Evolutionary conservation across 2,113 vertebrate genomes (phyloP).

Genomic region (Halcyon senegalensis): DNA sequence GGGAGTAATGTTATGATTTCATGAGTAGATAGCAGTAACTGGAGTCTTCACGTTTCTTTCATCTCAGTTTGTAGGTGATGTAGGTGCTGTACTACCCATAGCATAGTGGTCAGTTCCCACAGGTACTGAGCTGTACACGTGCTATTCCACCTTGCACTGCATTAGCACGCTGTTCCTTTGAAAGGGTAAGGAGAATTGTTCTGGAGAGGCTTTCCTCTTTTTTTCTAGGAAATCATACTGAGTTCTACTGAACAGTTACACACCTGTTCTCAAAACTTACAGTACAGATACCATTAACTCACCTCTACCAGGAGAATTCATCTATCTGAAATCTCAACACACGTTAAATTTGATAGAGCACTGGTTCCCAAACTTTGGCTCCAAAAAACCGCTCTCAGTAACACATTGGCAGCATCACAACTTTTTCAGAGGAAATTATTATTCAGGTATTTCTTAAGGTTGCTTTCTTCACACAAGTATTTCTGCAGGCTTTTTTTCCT

Average conservation of each 20-base stretch:
- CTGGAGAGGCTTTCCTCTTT: neutral
- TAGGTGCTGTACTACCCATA: accelerated
- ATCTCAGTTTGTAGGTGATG: neutral
- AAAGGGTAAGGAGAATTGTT: neutral
- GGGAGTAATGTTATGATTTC: neutral
- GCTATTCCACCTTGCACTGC: neutral
- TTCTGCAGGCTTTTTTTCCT: neutral
- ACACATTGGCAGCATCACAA: neutral
- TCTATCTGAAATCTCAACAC: too few species aligned
- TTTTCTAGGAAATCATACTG: neutral
- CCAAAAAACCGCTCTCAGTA: neutral
- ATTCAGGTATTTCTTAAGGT: neutral
- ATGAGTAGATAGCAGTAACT: neutral
- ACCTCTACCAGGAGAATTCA: neutral
- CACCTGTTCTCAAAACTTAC: neutral
- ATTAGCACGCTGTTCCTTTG: neutral
- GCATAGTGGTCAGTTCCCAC: accelerated
- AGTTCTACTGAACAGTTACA: neutral
- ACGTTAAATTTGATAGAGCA: too few species aligned
- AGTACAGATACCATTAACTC: neutral
- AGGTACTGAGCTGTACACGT: neutral
- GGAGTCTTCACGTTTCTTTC: neutral
- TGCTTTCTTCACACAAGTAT: neutral
- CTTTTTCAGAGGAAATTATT: neutral
- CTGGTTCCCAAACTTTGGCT: too few species aligned